Percentiles rank a stretch among this genome's conserved stretches.
These are phyloP conservation scores for Dyspetes luteomarginatus DNA, from an alignment of 2,888 invertebrate species.

Conservation along the genomic window DNA sequence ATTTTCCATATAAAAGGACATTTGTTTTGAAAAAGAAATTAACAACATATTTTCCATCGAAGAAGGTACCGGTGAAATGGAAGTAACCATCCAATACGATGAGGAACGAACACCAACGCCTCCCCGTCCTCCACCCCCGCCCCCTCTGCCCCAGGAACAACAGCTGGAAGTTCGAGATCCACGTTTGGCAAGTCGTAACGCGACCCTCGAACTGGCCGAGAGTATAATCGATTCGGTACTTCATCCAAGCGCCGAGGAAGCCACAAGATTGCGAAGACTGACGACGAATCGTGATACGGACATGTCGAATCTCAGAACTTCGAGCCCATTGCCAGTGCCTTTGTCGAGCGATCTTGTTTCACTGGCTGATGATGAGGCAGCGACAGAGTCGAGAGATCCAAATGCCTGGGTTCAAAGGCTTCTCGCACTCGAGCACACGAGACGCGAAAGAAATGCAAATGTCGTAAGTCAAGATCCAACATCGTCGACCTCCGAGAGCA, in stretches of 20 bases:
- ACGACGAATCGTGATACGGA: conserved; percentile 58
- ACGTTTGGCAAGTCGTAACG: conserved; percentile 73
- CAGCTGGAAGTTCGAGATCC: conserved; percentile 71
- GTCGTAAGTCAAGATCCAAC: conserved; percentile 74
- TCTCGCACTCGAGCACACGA: conserved; percentile 66
- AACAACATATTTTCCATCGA: neutral
- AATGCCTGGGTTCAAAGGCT: conserved; percentile 77
- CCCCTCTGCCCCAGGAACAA: conserved; percentile 56
- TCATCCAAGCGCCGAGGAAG: conserved; percentile 77
- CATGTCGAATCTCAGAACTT: conserved; percentile 63
- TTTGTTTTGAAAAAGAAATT: neutral
- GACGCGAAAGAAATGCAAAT: conserved; percentile 78
- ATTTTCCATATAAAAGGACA: too few species aligned
- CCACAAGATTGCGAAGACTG: conserved; percentile 74
- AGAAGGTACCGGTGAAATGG: conserved; percentile 81
- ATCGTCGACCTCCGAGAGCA: conserved; percentile 73
- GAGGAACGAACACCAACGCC: conserved; percentile 76
- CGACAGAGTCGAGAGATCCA: conserved; percentile 67
- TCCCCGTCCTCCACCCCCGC: conserved; percentile 70
- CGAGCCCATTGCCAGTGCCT: conserved; percentile 63
- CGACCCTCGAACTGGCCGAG: conserved; percentile 81
- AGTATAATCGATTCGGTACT: conserved; percentile 83
- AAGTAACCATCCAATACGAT: conserved; percentile 80
- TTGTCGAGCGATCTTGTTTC: conserved; percentile 69
- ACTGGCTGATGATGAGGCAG: conserved; percentile 64